Base-by-base conservation (phyloP, 2,797 vertebrate species). In the Apodemus agrarius region DNA sequence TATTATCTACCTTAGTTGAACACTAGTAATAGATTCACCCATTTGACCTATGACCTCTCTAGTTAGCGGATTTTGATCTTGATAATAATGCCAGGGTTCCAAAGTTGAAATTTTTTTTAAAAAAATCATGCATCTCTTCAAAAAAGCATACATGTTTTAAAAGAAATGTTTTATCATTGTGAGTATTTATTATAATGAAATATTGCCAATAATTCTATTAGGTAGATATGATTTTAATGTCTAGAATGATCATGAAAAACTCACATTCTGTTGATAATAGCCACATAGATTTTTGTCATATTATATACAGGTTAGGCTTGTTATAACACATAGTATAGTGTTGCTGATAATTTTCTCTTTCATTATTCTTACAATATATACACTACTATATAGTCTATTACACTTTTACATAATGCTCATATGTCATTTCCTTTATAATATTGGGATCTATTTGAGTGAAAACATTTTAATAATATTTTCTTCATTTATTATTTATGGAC, bases 181-280 rank as follows among this genome's bases (percentile, higher is more conserved):
- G 16, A 61, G 61, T 89, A 78, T 75, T 67, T 93, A 72, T 74
- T 89, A 54, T 74, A 87, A 75, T n/a, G n/a, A 92, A 52, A 74
- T 40, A 61, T 4, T 49, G 16, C 57, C 84, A 0, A 10, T 78
- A 8, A 63, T 16, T 26, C 16, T 4, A n/a, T 87, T 87, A 90
- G 34, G 2, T 75, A 63, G 17, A 43, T 93, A 43, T 52, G 22
- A 61, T 93, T 93, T 95, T 49, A 82, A n/a, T 79, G 31, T 12
- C 29, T 86, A 3, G 7, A 90, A 10, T 11, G 12, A n/a, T 61
- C 9, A 61, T 59, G 11, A 61, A 24, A n/a, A 82, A 87, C 83
- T 79, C 67, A 61, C 1, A 87, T 2, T 34, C 6, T 79, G 6
- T 11, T n/a, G 52, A 90, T 57, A 6, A 37, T 1, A 13, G 52